Conservation (phyloP, 2,888 invertebrate species). For the Ormyrus labotus region DNA sequence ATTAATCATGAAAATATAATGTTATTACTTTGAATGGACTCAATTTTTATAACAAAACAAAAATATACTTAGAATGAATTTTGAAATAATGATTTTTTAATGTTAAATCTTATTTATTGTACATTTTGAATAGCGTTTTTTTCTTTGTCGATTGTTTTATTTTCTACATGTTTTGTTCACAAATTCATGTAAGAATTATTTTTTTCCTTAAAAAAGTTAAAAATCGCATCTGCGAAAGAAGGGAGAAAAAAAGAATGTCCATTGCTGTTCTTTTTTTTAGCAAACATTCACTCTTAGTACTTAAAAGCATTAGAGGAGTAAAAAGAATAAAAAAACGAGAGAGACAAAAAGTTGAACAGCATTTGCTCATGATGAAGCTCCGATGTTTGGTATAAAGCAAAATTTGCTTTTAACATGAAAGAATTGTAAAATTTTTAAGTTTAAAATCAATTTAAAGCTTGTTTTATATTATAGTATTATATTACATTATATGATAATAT, state of each 20-base stretch:
- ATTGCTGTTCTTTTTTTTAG: slow-evolving; percentile 39
- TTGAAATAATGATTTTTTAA: slow-evolving; percentile 42
- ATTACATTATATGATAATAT: neutral
- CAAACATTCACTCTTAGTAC: slow-evolving; percentile 50
- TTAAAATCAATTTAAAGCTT: neutral
- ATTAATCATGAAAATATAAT: slow-evolving; percentile 13
- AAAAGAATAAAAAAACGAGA: slow-evolving; percentile 33
- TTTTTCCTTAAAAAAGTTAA: slow-evolving; percentile 18
- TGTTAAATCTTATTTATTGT: slow-evolving; percentile 56
- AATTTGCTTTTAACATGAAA: slow-evolving; percentile 34
- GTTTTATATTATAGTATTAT: neutral
- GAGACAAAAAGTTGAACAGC: slow-evolving; percentile 38
- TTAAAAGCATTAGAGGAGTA: slow-evolving; percentile 37
- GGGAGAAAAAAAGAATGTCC: slow-evolving; percentile 29
- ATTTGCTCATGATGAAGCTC: slow-evolving; percentile 10
- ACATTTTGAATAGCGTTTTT: slow-evolving; percentile 31
- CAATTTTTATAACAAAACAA: slow-evolving; percentile 19
- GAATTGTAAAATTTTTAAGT: neutral
- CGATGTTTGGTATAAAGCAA: slow-evolving; percentile 19
- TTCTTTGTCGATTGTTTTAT: slow-evolving; percentile 37
- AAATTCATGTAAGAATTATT: neutral
- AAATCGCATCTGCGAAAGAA: slow-evolving; percentile 34
- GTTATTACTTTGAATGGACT: slow-evolving; percentile 16
- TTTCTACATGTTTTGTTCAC: slow-evolving; percentile 27
- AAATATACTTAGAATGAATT: slow-evolving; percentile 41